These are phyloP conservation scores for Pongo abelii DNA, from an alignment of 2,113 vertebrate genomes.

Conservation along the genomic window DNA sequence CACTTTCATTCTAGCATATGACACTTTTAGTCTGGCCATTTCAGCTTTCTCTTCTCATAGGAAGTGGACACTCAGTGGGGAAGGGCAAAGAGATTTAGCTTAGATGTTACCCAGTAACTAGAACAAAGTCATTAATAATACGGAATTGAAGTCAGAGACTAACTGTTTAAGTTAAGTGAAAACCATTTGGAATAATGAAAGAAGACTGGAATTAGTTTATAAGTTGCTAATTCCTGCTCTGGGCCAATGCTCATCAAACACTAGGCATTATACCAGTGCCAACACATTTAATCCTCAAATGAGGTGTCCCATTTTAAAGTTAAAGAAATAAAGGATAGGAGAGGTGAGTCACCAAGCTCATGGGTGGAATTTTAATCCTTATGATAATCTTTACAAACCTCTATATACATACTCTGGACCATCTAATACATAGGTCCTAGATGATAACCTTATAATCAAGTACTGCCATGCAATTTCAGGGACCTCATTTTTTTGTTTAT, in stretches of 20 bases:
- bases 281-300: background rate
- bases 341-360: background rate
- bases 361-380: background rate
- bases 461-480: background rate
- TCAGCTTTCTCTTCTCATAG: background rate
- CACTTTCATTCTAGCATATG: background rate
- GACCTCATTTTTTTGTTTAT: background rate
- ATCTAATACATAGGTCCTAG: background rate
- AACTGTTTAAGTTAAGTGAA: constrained; percentile 2
- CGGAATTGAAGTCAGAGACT: background rate
- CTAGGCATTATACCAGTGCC: background rate
- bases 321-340: background rate
- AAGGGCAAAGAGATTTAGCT: background rate
- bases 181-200: background rate
- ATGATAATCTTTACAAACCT: background rate
- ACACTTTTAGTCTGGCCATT: background rate
- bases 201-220: background rate
- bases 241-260: background rate
- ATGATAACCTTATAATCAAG: background rate
- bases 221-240: background rate
- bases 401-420: background rate
- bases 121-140: background rate
- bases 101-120: background rate
- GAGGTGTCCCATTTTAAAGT: background rate
- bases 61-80: background rate